A percentile compares a stretch with the other conserved stretches of the same genome.
phyloP scores from a whole-genome alignment of 2,797 vertebrate genomes.

The Argyrosomus regius region DNA sequence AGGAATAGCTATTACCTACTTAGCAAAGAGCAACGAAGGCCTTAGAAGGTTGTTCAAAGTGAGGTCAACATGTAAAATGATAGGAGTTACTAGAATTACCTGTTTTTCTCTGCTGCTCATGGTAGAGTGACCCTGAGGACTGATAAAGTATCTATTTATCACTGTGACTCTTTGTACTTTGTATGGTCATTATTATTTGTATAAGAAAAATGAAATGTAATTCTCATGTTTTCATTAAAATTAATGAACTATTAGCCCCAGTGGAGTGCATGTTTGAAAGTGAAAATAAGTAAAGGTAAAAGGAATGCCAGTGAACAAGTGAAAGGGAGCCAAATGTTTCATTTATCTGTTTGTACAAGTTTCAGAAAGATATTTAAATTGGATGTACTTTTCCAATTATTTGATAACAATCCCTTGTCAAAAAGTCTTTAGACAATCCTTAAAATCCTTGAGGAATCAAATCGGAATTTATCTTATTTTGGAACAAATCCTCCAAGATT shows the following conservation, averaged over 20 bases:
- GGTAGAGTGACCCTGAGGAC: conserved; percentile 18
- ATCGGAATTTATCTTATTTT: conserved; percentile 78
- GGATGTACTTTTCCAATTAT: conserved; percentile 82
- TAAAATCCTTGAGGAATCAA: conserved; percentile 76
- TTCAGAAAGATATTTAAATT: conserved; percentile 73
- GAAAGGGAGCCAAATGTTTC: conserved; percentile 37
- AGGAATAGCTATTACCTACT: conserved; percentile 6
- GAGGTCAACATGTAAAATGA: conserved; percentile 39
- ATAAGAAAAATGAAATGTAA: not conserved
- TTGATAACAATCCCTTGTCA: conserved; percentile 82
- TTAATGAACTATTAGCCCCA: not conserved
- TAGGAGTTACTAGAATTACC: conserved; percentile 10
- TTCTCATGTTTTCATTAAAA: conserved; percentile 1
- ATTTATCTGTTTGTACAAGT: conserved; percentile 66
- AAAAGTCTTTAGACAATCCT: conserved; percentile 71
- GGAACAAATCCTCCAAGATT: conserved; percentile 76
- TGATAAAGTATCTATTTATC: conserved; percentile 24
- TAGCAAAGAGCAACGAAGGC: conserved; percentile 7
- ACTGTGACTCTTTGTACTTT: conserved; percentile 9
- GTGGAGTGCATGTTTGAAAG: not conserved
- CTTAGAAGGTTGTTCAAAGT: conserved; percentile 4
- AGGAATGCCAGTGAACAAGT: conserved; percentile 14
- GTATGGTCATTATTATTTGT: not conserved
- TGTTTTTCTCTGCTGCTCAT: not conserved
- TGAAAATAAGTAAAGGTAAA: conserved; percentile 33